These are phyloP conservation scores for Onychostoma macrolepis DNA, from an alignment of 2,113 vertebrate genomes.

Conservation along the genomic window DNA sequence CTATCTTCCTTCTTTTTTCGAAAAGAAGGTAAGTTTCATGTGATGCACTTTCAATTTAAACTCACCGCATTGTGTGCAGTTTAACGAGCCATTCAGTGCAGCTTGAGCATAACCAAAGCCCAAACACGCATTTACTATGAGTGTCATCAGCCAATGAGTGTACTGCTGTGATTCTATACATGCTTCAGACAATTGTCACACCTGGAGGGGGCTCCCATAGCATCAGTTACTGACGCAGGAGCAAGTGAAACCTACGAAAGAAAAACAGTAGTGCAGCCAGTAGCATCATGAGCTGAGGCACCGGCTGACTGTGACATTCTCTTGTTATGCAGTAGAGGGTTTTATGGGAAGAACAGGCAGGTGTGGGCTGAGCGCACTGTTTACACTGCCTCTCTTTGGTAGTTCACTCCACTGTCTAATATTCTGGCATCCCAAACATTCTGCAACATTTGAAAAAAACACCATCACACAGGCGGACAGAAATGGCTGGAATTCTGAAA, in stretches of 20 bases:
- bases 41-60: too few relatives aligned
- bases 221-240: not conserved
- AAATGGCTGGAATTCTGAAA: slow-evolving; percentile 70
- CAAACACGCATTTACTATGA: too few relatives aligned
- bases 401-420: slow-evolving; percentile 73
- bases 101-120: too few relatives aligned
- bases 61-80: too few relatives aligned
- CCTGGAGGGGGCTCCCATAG: not conserved
- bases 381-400: slow-evolving; percentile 70
- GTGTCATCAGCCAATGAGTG: not conserved
- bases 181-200: not conserved
- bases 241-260: not conserved
- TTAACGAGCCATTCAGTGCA: too few relatives aligned
- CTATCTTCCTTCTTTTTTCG: too few relatives aligned
- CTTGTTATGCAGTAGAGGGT: not conserved
- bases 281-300: not conserved
- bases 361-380: slow-evolving; percentile 64
- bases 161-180: not conserved
- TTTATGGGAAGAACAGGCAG: slow-evolving; percentile 47
- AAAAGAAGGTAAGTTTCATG: too few relatives aligned
- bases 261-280: not conserved
- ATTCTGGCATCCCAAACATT: slow-evolving; percentile 78
- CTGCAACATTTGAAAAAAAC: slow-evolving; percentile 70
- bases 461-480: slow-evolving; percentile 57
- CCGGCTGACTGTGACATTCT: not conserved